Base-by-base conservation (phyloP, 2,797 vertebrate species). In the Peromyscus eremicus region DNA sequence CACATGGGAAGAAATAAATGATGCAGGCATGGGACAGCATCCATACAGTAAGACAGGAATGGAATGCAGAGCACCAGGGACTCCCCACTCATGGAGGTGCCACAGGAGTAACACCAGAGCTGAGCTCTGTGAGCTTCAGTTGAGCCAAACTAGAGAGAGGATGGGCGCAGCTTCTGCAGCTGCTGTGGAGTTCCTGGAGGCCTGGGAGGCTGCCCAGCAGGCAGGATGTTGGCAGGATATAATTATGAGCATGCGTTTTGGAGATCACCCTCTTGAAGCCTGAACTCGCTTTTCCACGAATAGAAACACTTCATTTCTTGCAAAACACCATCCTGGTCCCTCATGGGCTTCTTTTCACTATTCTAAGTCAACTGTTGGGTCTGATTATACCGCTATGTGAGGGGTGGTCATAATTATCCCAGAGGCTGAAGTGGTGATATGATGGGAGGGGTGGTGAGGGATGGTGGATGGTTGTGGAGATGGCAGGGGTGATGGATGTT, bases 191-290 rank as follows among this genome's bases (percentile, higher is more conserved):
- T 95, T 95, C 96, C 96, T 79, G 96, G 94, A 87, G 96, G 96
- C 97, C 87, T 40, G 8, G 96, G 97, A 95, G 73, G 89, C 62
- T 77, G 52, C 73, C 68, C 91, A 84, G 75, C 91, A 13, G 96
- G 91, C 97, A 97, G 97, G 95, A 88, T 97, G 46, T 96, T 10
- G 96, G 87, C 97, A 97, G 97, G 94, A 90, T 97, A 62, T 97
- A 95, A 97, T 97, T 97, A 96, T 34, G 80, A 96, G 93, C 70
- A 2, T 70, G 83, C 52, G 3, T 96, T 91, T 95, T 89, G 52
- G 91, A 91, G 89, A 95, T 96, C 95, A 75, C 96, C 92, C 83
- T 89, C 95, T 94, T 97, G 92, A 95, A 95, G 93, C 97, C 81
- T 60, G 16, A 95, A 93, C 91, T 97, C 73, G 94, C 89, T 96